Evolutionary conservation across 2,113 vertebrate species (phyloP), one percentile per base, ranked within the genome.

Genomic region (Chloroceryle aenea): DNA sequence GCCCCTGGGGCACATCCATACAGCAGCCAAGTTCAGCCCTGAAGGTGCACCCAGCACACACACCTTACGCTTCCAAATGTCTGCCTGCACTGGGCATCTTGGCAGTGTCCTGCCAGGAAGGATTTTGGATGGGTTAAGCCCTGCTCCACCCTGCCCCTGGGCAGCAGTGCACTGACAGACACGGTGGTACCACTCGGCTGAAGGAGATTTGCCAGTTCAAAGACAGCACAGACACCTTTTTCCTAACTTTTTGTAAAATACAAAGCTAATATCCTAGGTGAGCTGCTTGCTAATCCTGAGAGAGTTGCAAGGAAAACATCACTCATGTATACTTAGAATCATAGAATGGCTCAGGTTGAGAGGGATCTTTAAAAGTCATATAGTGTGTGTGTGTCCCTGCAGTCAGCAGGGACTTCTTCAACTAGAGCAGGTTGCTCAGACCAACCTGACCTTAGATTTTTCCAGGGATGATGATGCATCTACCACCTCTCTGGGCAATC

Each of bases 101-200:
- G 7, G 26, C 20, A 11, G 32, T 4, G 4, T 38, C 50, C 58
- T 26, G 4, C 26, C 23, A 32, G 55, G 5, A 0, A 6, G 38
- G 15, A 14, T 12, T 48, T 32, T 25, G 34, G n/a, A 32, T 26
- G 56, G 10, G 25, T 29, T 45, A 64, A 42, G 20, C 47, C 55
- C 52, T 47, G 45, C 38, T 61, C 45, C 22, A 2, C 14, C 27
- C 55, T 22, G 12, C 14, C 38, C 40, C 32, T 12, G 27, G 47
- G 18, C 21, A 25, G 30, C 36, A 25, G 29, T 1, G 11, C 36
- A 43, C 48, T 14, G 48, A 50, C 40, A 21, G 17, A 50, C 14
- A 16, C 55, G 32, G 9, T 1, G 9, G 22, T 14, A n/a, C 19
- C 6, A 2, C 26, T 22, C 42, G 6, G 4, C 1, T 8, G 29